These are phyloP conservation scores for Dendronephthya gigantea DNA, from an alignment of 64 coral and sea anemone species.

Conservation along the genomic window DNA sequence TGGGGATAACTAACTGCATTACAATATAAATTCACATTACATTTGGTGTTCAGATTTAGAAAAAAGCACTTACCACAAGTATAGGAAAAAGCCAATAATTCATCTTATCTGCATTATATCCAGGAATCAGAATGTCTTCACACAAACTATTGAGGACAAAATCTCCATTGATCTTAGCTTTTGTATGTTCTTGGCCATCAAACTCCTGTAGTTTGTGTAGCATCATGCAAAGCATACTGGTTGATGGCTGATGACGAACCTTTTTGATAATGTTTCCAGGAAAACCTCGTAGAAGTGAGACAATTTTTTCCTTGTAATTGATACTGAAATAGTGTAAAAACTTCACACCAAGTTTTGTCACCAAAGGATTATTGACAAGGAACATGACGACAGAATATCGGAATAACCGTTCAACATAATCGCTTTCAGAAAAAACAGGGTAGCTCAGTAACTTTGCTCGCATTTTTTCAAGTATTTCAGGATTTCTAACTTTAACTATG, in stretches of 20 bases:
- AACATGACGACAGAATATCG: constrained; percentile 61
- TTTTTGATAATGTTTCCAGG: constrained; percentile 43
- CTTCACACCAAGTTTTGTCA: constrained; percentile 25
- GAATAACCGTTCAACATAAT: constrained; percentile 52
- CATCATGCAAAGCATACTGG: constrained; percentile 65
- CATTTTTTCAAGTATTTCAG: constrained; percentile 60
- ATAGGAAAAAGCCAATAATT: constrained; percentile 94
- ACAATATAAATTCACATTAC: neutral
- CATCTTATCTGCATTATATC: constrained; percentile 40
- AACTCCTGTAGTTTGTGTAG: constrained; percentile 41
- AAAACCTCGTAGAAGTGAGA: constrained; percentile 69
- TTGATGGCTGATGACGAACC: constrained; percentile 56
- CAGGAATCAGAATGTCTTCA: constrained; percentile 68
- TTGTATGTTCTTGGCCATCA: constrained; percentile 43
- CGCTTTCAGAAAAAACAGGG: constrained; percentile 44
- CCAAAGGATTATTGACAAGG: constrained; percentile 39
- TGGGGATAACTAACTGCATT: neutral
- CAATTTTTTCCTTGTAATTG: constrained; percentile 60
- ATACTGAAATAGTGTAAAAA: constrained; percentile 42
- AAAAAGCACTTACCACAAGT: constrained; percentile 58
- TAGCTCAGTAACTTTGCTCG: constrained; percentile 53
- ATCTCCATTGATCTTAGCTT: constrained; percentile 71
- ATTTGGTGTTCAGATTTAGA: neutral
- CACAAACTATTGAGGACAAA: constrained; percentile 57
- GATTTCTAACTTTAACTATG: constrained; percentile 54